Percentiles rank a stretch among this genome's conserved stretches.
Conservation (phyloP, 1,140 invertebrate species). For the Andricus grossulariae region DNA sequence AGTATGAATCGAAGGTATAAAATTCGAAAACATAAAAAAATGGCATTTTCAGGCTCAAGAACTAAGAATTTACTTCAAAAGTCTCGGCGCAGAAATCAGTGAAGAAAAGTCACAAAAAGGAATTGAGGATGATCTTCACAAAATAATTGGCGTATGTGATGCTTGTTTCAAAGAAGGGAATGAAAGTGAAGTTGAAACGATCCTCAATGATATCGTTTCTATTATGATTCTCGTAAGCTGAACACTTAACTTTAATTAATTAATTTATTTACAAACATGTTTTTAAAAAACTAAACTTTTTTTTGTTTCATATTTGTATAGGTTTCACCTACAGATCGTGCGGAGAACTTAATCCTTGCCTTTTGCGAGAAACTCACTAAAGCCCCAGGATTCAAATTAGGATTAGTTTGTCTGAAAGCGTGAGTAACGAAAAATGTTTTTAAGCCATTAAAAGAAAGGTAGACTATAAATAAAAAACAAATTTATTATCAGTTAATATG, state of each 20-base stretch:
- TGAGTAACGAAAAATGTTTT: conserved; percentile 76
- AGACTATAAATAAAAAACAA: no score
- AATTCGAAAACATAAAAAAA: no score
- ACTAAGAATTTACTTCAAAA: conserved; percentile 91
- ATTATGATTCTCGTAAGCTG: conserved; percentile 90
- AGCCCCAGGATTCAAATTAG: conserved; percentile 89
- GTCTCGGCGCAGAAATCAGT: conserved; percentile 92
- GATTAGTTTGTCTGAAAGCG: conserved; percentile 89
- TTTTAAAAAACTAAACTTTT: background rate
- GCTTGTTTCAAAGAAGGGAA: conserved; percentile 91
- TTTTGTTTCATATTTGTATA: conserved; percentile 64
- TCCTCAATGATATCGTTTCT: conserved; percentile 94
- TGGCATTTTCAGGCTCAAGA: conserved; percentile 85
- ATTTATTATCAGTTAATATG: background rate
- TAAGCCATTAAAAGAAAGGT: no score
- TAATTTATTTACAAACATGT: conserved; percentile 23
- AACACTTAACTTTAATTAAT: conserved; percentile 27
- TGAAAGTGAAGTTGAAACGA: conserved; percentile 87
- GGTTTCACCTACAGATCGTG: conserved; percentile 87
- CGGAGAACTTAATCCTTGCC: conserved; percentile 92
- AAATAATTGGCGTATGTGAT: conserved; percentile 96
- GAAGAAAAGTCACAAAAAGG: conserved; percentile 93
- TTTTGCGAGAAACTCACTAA: conserved; percentile 97
- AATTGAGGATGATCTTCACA: conserved; percentile 94
- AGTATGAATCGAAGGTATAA: background rate